Evolutionary conservation across 2,113 vertebrate species (phyloP), one percentile per base, ranked within the genome.

Genomic region (Struthio camelus): DNA sequence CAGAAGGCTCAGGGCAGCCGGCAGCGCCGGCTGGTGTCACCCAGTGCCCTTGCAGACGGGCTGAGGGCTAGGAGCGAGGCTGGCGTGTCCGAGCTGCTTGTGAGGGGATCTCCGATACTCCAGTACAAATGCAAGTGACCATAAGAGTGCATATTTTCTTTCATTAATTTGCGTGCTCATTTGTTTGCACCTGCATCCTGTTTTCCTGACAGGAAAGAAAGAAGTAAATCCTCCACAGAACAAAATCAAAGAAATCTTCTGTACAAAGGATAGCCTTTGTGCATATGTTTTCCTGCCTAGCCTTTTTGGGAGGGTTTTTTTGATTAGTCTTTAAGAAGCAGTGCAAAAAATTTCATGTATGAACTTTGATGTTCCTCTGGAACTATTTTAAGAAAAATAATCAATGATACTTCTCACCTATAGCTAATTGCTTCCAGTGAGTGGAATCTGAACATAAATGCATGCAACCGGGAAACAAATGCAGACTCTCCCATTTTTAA

Each of bases 141-240:
- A 22, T 69, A 11, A 40, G 38, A 8, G 8, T 53, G 32, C 1
- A 0, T 82, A 48, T 54, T 85, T 89, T 80, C 48, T 56, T 3
- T 36, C 50, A 78, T n/a, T 38, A 83, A 19, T 84, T 50, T 75
- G 7, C 22, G 27, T 1, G 8, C 30, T 73, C 19, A 25, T 67
- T 78, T 83, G 25, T 61, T 83, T 65, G 48, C 71, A 80, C 58
- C 80, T 92, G 78, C n/a, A 58, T 93, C 89, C 34, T 95, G 10
- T 96, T 97, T 96, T 90, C 72, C 44, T 78, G 70, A 53, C 61
- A 89, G 58, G 66, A 93, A 72, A 42, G 38, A 46, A 79, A 4
- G 9, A 50, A 8, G 15, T 44, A 11, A 11, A n/a, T 24, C 32
- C n/a, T 20, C 13, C 30, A 3, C 30, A 54, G 59, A 85, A 76